Evolutionary conservation across 2,797 vertebrate genomes (phyloP).

Genomic region (Molossus alvarezi): DNA sequence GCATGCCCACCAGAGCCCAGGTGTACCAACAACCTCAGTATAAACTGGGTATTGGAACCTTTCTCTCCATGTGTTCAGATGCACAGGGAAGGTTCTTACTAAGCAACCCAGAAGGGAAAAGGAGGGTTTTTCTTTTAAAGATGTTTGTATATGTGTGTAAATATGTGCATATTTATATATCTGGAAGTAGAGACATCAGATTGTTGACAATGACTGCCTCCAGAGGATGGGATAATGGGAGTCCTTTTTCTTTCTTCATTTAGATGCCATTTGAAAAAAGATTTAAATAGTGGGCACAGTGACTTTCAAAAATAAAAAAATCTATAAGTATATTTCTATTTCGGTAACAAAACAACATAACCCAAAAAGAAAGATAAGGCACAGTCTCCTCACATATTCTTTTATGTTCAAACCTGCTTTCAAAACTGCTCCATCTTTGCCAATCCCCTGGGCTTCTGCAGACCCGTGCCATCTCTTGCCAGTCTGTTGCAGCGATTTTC

Average conservation of each 20-base stretch:
- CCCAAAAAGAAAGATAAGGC: slow-evolving; percentile 6
- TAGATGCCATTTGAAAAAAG: not conserved
- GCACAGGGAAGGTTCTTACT: not conserved
- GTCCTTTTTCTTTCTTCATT: not conserved
- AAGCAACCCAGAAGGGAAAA: not conserved
- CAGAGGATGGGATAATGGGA: not conserved
- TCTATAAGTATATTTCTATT: not conserved
- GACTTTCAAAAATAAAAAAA: not conserved
- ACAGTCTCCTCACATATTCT: not conserved
- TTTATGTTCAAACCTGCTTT: slow-evolving; percentile 34
- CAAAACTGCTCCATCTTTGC: not conserved
- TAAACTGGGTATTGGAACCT: not conserved
- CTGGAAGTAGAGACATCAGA: not conserved
- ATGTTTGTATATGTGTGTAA: not conserved
- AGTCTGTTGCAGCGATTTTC: not conserved
- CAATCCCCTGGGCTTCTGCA: not conserved
- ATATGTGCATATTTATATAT: not conserved
- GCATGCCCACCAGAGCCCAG: no score
- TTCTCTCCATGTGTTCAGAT: not conserved
- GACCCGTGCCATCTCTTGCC: not conserved
- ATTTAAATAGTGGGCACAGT: not conserved
- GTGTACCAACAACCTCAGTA: not conserved
- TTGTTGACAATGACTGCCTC: not conserved
- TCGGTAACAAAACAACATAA: slow-evolving; percentile 39
- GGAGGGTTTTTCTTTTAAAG: not conserved